phyloP scores from a whole-genome alignment of 2,888 invertebrate genomes.

The Cyclophora punctaria region DNA sequence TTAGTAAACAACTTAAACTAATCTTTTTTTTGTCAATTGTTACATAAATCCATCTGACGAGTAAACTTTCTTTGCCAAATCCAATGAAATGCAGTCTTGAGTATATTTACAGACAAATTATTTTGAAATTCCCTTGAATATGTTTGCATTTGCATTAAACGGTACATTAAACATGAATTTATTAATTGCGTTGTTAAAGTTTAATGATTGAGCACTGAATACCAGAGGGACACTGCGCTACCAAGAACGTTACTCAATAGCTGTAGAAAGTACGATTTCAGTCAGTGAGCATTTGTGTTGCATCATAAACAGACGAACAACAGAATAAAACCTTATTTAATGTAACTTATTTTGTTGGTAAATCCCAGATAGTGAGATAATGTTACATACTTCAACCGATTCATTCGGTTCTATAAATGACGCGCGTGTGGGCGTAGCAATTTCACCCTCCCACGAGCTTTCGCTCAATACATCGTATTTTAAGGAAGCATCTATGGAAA shows the following conservation, averaged over 20 bases:
- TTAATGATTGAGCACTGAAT: slow-evolving; percentile 34
- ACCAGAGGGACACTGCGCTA: slow-evolving; percentile 31
- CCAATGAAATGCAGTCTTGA: no score
- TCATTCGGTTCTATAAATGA: slow-evolving; percentile 30
- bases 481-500: slow-evolving; percentile 20
- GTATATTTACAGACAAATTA: no score
- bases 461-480: slow-evolving; percentile 16
- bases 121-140: background rate
- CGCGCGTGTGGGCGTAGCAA: slow-evolving; percentile 32
- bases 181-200: slow-evolving; percentile 7
- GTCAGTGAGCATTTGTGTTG: slow-evolving; percentile 45
- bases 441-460: slow-evolving; percentile 32
- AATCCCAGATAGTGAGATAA: slow-evolving; percentile 11
- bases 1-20: no score
- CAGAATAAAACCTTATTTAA: slow-evolving; percentile 3
- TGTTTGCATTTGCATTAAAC: background rate
- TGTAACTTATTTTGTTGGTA: slow-evolving; percentile 4
- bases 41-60: no score
- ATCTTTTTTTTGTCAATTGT: no score
- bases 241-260: slow-evolving; percentile 52
- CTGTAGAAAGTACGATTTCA: slow-evolving; percentile 58
- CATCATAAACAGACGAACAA: slow-evolving; percentile 39
- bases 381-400: slow-evolving; percentile 25
- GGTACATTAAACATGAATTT: slow-evolving; percentile 9
- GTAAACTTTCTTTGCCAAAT: no score